phyloP scores from a whole-genome alignment of 2,888 invertebrate species.

The Empis livida region DNA sequence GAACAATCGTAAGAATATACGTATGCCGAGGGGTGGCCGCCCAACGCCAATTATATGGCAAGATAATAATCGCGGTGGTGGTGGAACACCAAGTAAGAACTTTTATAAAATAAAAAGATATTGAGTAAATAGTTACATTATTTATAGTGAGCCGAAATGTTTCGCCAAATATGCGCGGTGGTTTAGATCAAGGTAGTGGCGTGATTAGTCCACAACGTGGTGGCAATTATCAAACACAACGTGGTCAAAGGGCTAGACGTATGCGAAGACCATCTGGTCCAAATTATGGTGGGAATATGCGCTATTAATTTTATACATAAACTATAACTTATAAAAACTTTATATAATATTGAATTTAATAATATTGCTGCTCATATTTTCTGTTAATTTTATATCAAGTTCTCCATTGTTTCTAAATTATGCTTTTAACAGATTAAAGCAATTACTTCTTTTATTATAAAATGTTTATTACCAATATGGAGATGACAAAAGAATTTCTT shows the following conservation, averaged over 20 bases:
- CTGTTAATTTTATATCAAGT: too few species aligned
- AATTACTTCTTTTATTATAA: too few species aligned
- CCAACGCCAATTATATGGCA: constrained; percentile 54
- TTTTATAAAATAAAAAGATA: neutral
- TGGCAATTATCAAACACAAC: constrained; percentile 19
- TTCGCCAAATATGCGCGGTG: constrained; percentile 17
- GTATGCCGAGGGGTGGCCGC: constrained; percentile 32
- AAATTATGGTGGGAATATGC: constrained; percentile 25
- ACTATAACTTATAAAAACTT: too few species aligned
- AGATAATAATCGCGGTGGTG: constrained; percentile 13
- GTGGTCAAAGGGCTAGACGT: constrained; percentile 28
- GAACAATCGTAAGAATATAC: constrained; percentile 25
- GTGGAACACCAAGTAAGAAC: constrained; percentile 7
- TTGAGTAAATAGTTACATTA: constrained; percentile 11
- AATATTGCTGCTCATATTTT: too few species aligned
- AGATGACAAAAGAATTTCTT: too few species aligned
- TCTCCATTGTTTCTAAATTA: too few species aligned
- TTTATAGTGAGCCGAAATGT: constrained; percentile 18
- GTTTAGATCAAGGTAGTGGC: constrained; percentile 17
- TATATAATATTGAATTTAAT: too few species aligned
- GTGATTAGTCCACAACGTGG: constrained; percentile 22
- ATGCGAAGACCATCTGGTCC: constrained; percentile 29
- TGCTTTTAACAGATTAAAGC: too few species aligned
- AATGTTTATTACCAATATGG: too few species aligned
- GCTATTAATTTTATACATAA: constrained; percentile 16